Conservation (phyloP, 23 tunicate genomes). For the Trididemnum miniatum region DNA sequence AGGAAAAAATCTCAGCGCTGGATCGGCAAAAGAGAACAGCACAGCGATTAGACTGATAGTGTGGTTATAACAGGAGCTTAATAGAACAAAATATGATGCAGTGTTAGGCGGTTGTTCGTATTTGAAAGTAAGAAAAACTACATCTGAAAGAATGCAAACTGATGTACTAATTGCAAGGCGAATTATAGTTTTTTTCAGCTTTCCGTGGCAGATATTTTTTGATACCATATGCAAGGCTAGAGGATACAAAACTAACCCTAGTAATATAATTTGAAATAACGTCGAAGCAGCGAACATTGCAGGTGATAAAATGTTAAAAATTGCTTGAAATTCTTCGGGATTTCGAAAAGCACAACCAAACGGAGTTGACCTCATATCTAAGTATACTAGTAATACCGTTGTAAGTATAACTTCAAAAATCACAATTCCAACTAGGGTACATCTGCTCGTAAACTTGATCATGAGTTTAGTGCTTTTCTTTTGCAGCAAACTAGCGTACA, state of each 20-base stretch:
- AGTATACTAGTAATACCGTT: background rate
- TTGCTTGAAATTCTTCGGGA: background rate
- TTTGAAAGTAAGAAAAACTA: background rate
- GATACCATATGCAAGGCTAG: background rate
- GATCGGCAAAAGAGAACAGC: conserved; percentile 7
- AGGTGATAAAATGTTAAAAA: conserved; percentile 4
- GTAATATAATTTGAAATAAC: background rate
- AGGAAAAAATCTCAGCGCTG: background rate
- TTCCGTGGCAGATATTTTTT: background rate
- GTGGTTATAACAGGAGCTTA: conserved; percentile 19
- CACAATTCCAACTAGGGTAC: background rate
- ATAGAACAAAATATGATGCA: background rate
- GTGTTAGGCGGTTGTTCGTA: conserved; percentile 5
- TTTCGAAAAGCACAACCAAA: background rate
- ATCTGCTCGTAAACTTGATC: background rate
- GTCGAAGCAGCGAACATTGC: background rate
- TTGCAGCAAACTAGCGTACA: background rate
- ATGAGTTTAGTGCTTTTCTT: background rate
- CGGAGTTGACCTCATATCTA: background rate
- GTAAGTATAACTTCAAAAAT: conserved; percentile 2
- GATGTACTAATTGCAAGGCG: conserved; percentile 10
- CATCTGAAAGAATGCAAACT: conserved; percentile 6
- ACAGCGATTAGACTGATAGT: background rate
- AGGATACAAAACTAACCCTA: conserved; percentile 18
- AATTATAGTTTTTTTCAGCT: conserved; percentile 6